These are phyloP conservation scores for Euplagia quadripunctaria DNA, from an alignment of 2,888 invertebrate genomes.

Conservation along the genomic window DNA sequence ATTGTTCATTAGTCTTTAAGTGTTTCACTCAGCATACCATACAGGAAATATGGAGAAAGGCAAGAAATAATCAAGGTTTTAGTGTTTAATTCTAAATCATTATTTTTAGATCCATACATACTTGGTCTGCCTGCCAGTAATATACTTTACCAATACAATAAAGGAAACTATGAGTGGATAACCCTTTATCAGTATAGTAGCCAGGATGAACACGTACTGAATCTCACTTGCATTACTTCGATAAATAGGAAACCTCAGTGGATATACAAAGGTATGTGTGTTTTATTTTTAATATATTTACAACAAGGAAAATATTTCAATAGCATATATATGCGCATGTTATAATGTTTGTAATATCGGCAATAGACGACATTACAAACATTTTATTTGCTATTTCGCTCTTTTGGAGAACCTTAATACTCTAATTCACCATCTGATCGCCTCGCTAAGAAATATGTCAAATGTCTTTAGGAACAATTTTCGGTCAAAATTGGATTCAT, in stretches of 20 bases:
- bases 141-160: slow-evolving; percentile 19
- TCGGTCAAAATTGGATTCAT: too few relatives aligned
- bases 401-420: too few relatives aligned
- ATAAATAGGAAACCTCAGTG: background rate
- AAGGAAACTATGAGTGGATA: background rate
- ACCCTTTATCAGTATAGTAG: slow-evolving; percentile 7
- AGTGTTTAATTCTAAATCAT: background rate
- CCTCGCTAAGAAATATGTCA: too few relatives aligned
- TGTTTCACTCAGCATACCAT: too few relatives aligned
- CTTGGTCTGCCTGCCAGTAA: slow-evolving; percentile 8
- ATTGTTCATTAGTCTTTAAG: too few relatives aligned
- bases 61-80: background rate
- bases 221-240: slow-evolving; percentile 12
- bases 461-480: too few relatives aligned
- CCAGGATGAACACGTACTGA: background rate
- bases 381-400: too few relatives aligned
- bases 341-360: too few relatives aligned
- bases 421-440: too few relatives aligned
- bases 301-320: too few relatives aligned
- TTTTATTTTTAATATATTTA: background rate
- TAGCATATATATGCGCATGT: too few relatives aligned
- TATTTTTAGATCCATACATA: slow-evolving; percentile 17
- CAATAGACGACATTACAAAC: too few relatives aligned
- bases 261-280: background rate
- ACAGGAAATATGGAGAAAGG: background rate